phyloP scores from a whole-genome alignment of 2,797 vertebrate genomes.

The Sebastes cheni region DNA sequence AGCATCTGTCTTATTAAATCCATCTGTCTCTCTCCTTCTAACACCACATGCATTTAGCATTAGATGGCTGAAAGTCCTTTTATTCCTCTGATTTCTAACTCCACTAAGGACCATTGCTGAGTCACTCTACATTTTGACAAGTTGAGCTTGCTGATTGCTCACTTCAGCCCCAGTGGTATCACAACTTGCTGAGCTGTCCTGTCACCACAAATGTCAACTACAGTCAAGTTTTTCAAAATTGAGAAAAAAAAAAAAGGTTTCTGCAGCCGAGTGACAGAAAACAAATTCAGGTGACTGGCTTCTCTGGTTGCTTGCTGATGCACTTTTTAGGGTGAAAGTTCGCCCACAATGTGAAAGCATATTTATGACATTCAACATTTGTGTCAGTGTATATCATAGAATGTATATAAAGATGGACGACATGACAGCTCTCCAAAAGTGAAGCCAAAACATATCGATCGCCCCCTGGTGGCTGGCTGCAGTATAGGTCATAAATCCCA shows the following conservation, averaged over 20 bases:
- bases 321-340: neutral
- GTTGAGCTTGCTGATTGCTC: constrained; percentile 17
- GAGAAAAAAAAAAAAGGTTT: neutral
- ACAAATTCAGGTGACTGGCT: neutral
- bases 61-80: neutral
- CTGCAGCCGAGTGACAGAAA: neutral
- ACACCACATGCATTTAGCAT: neutral
- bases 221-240: neutral
- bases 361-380: neutral
- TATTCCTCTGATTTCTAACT: neutral
- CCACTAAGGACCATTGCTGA: neutral
- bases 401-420: too few relatives aligned
- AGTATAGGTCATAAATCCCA: too few relatives aligned
- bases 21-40: neutral
- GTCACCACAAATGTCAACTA: neutral
- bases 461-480: too few relatives aligned
- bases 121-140: neutral
- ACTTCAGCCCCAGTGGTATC: neutral
- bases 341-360: neutral
- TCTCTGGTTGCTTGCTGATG: neutral
- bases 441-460: too few relatives aligned
- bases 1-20: neutral
- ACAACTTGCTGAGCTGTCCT: neutral
- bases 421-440: too few relatives aligned
- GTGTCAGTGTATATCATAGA: neutral